These are phyloP conservation scores for Chroicocephalus ridibundus DNA, from an alignment of 2,113 vertebrate species.

Conservation along the genomic window DNA sequence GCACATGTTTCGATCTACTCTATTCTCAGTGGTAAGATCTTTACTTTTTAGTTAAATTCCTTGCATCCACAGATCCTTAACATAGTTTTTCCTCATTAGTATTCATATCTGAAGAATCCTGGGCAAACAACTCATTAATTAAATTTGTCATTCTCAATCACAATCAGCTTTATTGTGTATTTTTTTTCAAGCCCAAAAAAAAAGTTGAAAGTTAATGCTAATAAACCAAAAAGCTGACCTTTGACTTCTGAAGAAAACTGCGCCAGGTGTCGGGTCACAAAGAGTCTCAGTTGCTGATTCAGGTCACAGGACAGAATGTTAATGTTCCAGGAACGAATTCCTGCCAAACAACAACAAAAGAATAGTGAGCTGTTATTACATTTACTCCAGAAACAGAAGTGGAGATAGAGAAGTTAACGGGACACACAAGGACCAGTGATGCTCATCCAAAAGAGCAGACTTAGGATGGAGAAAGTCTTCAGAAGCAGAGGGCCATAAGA, in stretches of 20 bases:
- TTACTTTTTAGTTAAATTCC: background rate
- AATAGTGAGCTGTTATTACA: background rate
- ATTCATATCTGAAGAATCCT: background rate
- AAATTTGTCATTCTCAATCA: background rate
- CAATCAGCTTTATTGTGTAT: background rate
- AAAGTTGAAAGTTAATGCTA: background rate
- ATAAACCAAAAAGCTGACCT: slow-evolving; percentile 80
- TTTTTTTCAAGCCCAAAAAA: background rate
- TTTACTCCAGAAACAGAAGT: background rate
- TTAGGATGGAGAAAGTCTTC: background rate
- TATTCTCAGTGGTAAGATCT: background rate
- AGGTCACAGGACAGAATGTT: slow-evolving; percentile 82
- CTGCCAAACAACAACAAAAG: slow-evolving; percentile 53
- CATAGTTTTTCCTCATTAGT: background rate
- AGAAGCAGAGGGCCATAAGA: background rate
- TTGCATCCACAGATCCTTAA: background rate
- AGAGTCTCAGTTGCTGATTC: slow-evolving; percentile 88
- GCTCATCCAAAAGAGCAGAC: background rate
- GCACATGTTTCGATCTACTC: background rate
- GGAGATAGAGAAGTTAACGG: background rate
- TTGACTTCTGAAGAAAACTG: slow-evolving; percentile 93
- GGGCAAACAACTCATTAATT: background rate
- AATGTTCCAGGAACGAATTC: slow-evolving; percentile 88
- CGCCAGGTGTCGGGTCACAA: slow-evolving; percentile 88
- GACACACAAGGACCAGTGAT: background rate